Evolutionary conservation across 2,888 invertebrate species (phyloP), one percentile per base, ranked within the genome.

Genomic region (Acrobasis repandana): DNA sequence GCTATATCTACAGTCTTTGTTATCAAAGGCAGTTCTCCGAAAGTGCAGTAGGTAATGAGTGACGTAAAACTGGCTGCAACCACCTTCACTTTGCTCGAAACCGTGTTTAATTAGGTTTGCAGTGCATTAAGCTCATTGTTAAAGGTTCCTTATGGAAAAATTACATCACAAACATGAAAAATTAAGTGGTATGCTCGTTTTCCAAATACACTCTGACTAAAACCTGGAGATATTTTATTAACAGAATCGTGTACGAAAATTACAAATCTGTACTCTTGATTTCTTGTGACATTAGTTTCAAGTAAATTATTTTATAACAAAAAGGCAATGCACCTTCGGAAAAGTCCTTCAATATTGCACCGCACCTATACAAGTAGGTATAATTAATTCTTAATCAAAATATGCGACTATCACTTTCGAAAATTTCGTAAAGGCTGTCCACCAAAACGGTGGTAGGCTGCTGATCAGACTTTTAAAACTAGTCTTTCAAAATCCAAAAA

Each of bases 31-130:
- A 28, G 28, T 34, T 72, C 63, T 61, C 74, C 64, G 73, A 76
- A 75, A 77, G 73, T 76, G 63, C 64, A 65, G 51, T 18, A n/a
- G n/a, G n/a, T n/a, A 58, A 69, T 65, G 65, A 28, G 28, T 64
- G 66, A 65, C 61, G 62, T 67, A 71, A 74, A 75, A 65, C 69
- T 52, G 56, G 47, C 43, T 51, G 47, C 54, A 60, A 58, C 67
- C 63, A 70, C 73, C 72, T 75, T 74, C 75, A 73, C 76, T 71
- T 68, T 66, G 62, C 61, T n/a, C 20, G 38, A 36, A 18, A 18
- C 43, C 38, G 38, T 54, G 9, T 9, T 52, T 11, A 54, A 54
- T 54, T 52, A 36, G 52, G 52, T 52, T 16, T 16, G n/a, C n/a
- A 52, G 52, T 11, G 16, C 36, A 52, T 36, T 33, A 36, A 36